Conservation (phyloP, 2,113 vertebrate genomes). For the Lepisosteus osseus region DNA sequence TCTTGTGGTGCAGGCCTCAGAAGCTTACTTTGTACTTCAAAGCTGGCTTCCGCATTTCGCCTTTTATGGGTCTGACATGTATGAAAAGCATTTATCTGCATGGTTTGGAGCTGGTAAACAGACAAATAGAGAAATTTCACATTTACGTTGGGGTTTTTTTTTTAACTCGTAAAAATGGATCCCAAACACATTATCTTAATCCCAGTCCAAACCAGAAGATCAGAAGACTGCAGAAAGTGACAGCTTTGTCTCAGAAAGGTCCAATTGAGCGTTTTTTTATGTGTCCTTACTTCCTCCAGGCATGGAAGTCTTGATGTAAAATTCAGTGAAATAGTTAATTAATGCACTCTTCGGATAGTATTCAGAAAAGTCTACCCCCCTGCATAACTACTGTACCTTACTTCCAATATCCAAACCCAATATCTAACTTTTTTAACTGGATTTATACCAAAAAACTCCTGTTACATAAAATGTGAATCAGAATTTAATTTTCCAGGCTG, state of each 20-base stretch:
- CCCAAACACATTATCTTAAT: not conserved
- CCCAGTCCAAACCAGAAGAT: not conserved
- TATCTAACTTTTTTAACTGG: no score
- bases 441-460: no score
- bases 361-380: no score
- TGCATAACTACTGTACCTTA: no score
- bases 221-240: not conserved
- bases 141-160: constrained; percentile 42
- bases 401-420: no score
- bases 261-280: not conserved
- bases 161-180: constrained; percentile 28
- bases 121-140: constrained; percentile 31
- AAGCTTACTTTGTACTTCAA: constrained; percentile 61
- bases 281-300: not conserved
- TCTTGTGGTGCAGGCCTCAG: constrained; percentile 53
- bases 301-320: not conserved
- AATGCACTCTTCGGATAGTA: no score
- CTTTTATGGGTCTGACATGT: constrained; percentile 56
- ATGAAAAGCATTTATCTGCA: constrained; percentile 62
- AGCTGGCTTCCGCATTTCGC: constrained; percentile 40
- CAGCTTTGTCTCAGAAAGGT: not conserved
- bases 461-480: no score
- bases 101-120: constrained; percentile 56
- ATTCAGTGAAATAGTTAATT: not conserved
- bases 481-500: no score